Conservation (phyloP, 2,888 invertebrate species). For the Ectemnius cavifrons region DNA sequence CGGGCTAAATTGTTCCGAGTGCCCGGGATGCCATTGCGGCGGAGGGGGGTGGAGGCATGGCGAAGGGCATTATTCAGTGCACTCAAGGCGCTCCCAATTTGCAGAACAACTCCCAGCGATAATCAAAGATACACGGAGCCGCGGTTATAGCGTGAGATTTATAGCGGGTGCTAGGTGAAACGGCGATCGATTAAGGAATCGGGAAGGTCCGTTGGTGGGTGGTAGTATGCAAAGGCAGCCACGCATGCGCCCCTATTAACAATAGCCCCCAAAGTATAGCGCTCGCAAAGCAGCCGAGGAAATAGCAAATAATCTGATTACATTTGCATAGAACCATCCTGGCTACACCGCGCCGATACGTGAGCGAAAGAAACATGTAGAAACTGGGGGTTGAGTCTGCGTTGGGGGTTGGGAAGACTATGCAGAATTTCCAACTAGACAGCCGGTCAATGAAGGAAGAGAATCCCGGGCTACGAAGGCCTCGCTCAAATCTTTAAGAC, state of each 20-base stretch:
- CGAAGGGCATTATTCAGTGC: no score
- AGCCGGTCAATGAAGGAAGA: conserved; percentile 5
- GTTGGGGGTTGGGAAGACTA: conserved; percentile 9
- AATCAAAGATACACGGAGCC: conserved; percentile 47
- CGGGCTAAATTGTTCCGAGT: no score
- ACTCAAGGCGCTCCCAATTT: neutral
- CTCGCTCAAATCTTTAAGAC: neutral
- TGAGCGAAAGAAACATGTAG: conserved; percentile 38
- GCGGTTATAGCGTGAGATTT: conserved; percentile 39
- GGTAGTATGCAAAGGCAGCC: conserved; percentile 14
- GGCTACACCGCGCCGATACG: conserved; percentile 55
- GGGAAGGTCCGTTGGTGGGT: conserved; percentile 34
- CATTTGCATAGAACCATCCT: conserved; percentile 68
- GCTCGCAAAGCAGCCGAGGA: conserved; percentile 56
- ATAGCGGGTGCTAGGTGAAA: conserved; percentile 41
- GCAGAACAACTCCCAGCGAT: conserved; percentile 32
- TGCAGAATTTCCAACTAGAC: conserved; percentile 35
- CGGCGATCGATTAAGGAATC: conserved; percentile 56
- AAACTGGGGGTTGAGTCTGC: conserved; percentile 9
- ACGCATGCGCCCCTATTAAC: conserved; percentile 53
- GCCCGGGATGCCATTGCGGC: no score
- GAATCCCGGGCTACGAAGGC: conserved; percentile 15
- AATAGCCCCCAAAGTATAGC: conserved; percentile 33
- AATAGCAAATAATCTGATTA: conserved; percentile 69
- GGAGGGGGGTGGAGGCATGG: no score